Evolutionary conservation across 1,140 invertebrate genomes (phyloP), one percentile per base, ranked within the genome.

Genomic region (Akabosia matsudoensis): DNA sequence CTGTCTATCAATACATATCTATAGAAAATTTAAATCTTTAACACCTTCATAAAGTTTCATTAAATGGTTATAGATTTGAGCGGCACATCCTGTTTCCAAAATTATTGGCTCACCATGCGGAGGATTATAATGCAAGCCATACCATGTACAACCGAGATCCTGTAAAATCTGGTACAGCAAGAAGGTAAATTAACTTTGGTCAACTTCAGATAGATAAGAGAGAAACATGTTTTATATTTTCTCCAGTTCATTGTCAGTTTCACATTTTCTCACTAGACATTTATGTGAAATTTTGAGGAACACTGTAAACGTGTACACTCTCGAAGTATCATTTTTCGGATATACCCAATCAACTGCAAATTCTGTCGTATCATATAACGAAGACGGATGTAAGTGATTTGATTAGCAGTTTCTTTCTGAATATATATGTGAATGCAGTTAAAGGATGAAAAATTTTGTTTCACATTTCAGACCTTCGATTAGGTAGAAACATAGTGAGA

Each of bases 141-240:
- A 95, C 94, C 22, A 92, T 94, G 87, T 97, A 95, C 84, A 97
- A 97, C 86, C 89, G 92, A 45, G 94, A 97, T 86, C 87, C 90
- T 0, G 88, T 90, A 31, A 97, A 97, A 86, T 88, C 89, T 24
- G 94, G 95, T n/a, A 95, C 94, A 31, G 90, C 93, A 0, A 86
- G 96, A 83, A 89, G 95, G 87, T 95, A 88, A 74, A 45, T 30
- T 14, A 7, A 31, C 70, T n/a, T n/a, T n/a, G 37, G 18, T 71
- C 31, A 16, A 22, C 45, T n/a, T 30, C n/a, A 26, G 16, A 56
- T 45, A 45, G 7, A 45, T 10, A 45, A 45, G 7, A 45, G 37
- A 10, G 7, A 10, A 31, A 10, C 7, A 14, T 73, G 67, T 72
- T 73, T 71, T 75, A n/a, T 10, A 13, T 24, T 16, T 13, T 45